phyloP scores from a whole-genome alignment of 2,888 invertebrate genomes.

The Lithophane socia region DNA sequence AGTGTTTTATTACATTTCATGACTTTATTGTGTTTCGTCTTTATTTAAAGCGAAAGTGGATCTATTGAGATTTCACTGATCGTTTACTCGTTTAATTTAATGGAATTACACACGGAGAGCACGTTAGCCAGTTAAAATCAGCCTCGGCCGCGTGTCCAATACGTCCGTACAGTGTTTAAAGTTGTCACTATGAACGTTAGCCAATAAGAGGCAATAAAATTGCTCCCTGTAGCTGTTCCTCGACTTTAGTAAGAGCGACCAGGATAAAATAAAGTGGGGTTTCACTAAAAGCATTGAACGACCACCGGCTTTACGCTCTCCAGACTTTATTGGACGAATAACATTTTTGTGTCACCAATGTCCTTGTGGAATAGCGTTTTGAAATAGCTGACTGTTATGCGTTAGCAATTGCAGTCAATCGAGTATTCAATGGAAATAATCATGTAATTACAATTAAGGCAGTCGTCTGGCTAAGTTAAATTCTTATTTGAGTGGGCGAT shows the following conservation, averaged over 20 bases:
- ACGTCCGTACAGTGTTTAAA: constrained; percentile 72
- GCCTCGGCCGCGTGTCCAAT: constrained; percentile 64
- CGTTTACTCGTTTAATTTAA: constrained; percentile 51
- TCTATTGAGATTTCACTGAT: constrained; percentile 66
- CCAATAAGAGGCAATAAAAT: constrained; percentile 83
- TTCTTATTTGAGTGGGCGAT: constrained; percentile 70
- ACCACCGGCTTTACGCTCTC: constrained; percentile 74
- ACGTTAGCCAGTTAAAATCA: constrained; percentile 56
- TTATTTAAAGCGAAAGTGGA: constrained; percentile 69
- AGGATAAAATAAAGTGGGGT: constrained; percentile 77
- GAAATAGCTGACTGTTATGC: constrained; percentile 4
- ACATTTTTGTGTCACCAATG: constrained; percentile 58
- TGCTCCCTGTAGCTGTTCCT: constrained; percentile 72
- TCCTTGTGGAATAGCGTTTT: constrained; percentile 10
- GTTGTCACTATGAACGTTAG: constrained; percentile 80
- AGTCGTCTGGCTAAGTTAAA: constrained; percentile 68
- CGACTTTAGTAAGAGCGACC: constrained; percentile 72
- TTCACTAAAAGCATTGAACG: constrained; percentile 75
- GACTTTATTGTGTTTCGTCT: constrained; percentile 68
- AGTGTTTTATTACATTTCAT: constrained; percentile 73
- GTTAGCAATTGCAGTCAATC: constrained; percentile 15
- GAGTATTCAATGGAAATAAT: constrained; percentile 42
- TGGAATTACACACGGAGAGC: constrained; percentile 64
- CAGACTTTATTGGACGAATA: constrained; percentile 71
- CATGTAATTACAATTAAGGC: constrained; percentile 64